Percentiles rank a stretch among this genome's conserved stretches.
Evolutionary conservation across 1,140 invertebrate species (phyloP).

Genomic region (Pachyrhynchus sulphureomaculatus): DNA sequence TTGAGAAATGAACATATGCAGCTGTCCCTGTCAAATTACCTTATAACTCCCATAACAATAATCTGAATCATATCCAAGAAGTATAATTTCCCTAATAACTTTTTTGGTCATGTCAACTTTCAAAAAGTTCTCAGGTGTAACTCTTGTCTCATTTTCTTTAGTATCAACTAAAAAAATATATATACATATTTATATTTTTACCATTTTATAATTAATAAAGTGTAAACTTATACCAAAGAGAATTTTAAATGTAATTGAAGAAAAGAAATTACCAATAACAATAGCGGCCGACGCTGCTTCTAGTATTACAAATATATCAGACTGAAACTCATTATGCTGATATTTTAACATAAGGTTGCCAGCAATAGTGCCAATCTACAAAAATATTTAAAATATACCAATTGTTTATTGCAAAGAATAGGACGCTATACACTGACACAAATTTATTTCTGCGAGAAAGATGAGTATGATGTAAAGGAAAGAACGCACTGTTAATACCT

Average conservation of each 20-base stretch:
- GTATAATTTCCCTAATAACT: constrained; percentile 60
- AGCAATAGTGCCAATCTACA: constrained; percentile 70
- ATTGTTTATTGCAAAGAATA: neutral
- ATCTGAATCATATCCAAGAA: constrained; percentile 53
- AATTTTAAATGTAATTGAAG: no score
- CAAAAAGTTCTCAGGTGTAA: constrained; percentile 59
- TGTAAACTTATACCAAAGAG: no score
- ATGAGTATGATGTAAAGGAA: no score
- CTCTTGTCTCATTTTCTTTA: constrained; percentile 31
- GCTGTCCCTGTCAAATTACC: constrained; percentile 52
- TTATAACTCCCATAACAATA: constrained; percentile 59
- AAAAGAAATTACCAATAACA: constrained; percentile 60
- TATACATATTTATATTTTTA: neutral
- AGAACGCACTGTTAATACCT: no score
- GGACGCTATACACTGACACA: neutral
- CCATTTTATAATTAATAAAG: no score
- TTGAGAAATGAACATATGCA: no score
- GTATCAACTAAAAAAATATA: constrained; percentile 38
- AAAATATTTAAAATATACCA: constrained; percentile 11
- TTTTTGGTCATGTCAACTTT: constrained; percentile 63
- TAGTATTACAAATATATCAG: constrained; percentile 75
- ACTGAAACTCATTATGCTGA: constrained; percentile 71
- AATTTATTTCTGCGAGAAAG: no score
- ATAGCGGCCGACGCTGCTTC: constrained; percentile 69
- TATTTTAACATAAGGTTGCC: constrained; percentile 82